Evolutionary conservation across 1,140 invertebrate genomes (phyloP), one percentile per base, ranked within the genome.

Genomic region (Catajapyx aquilonaris): DNA sequence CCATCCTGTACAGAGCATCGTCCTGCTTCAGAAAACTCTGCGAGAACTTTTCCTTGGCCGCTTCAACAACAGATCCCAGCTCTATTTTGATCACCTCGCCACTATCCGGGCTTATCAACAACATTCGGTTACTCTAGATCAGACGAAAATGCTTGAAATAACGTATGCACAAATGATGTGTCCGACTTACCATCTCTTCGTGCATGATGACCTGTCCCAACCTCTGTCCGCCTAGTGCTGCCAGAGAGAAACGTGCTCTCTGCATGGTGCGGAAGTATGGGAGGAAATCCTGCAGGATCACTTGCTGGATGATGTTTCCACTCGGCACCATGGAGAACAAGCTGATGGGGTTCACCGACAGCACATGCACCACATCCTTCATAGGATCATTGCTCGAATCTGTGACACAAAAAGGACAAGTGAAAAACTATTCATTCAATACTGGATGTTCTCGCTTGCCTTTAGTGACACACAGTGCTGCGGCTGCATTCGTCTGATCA

Each of bases 331-430:
- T 56, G 5, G 54, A 57, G 43, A 58, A 67, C 19, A 71, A 38
- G 31, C 47, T 49, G n/a, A 64, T 50, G 15, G 68, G 67, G 52
- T 66, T 66, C 10, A 52, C 52, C 5, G 65, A 55, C 5, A 65
- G 52, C 11, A 69, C 53, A 40, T 65, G 56, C 38, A 70, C 59
- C 15, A 51, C 51, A 35, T 68, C 65, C 33, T 59, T 48, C 3
- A 25, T 44, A 9, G 44, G 44, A 37, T 51, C 42, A 3, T 13
- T 40, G 5, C 19, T 11, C 23, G 31, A 9, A 37, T 3, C 15
- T 15, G 10, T 28, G 38, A 13, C 30, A 34, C 18, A 11, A 34
- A 41, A 34, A 34, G 11, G 11, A 31, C 33, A 38, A 39, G 2
- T 9, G 4, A 37, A 37, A 5, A 34, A 21, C n/a, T 15, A 35